Evolutionary conservation across 2,888 invertebrate species (phyloP).

Genomic region (Labia minor): DNA sequence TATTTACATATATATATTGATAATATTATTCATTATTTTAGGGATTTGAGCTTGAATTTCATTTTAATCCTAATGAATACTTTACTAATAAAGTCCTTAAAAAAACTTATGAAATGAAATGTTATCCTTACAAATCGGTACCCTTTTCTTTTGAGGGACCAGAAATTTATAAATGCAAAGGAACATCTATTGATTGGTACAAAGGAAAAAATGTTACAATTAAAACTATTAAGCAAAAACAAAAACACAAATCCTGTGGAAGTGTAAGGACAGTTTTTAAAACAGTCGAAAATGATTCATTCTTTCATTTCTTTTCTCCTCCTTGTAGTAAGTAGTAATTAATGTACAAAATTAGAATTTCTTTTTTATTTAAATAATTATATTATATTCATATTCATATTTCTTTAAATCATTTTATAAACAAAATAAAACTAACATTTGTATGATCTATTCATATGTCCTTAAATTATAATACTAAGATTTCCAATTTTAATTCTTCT

Average conservation of each 20-base stretch:
- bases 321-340: conserved; percentile 52
- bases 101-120: conserved; percentile 87
- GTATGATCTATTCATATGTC: too few relatives aligned
- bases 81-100: conserved; percentile 77
- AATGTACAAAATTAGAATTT: too few relatives aligned
- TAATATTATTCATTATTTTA: conserved; percentile 31
- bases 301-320: conserved; percentile 98
- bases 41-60: conserved; percentile 78
- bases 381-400: too few relatives aligned
- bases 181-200: conserved; percentile 86
- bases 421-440: too few relatives aligned
- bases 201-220: conserved; percentile 95
- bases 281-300: conserved; percentile 91
- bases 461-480: too few relatives aligned
- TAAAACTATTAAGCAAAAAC: conserved; percentile 93
- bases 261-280: conserved; percentile 89
- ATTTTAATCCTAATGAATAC: conserved; percentile 84
- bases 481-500: too few relatives aligned
- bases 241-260: conserved; percentile 94
- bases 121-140: conserved; percentile 71
- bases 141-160: conserved; percentile 90
- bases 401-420: too few relatives aligned
- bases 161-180: conserved; percentile 83
- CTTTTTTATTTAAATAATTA: too few relatives aligned
- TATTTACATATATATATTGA: too few relatives aligned